Evolutionary conservation across 2,113 vertebrate genomes (phyloP), one percentile per base, ranked within the genome.

Genomic region (Toxotes jaculatrix): DNA sequence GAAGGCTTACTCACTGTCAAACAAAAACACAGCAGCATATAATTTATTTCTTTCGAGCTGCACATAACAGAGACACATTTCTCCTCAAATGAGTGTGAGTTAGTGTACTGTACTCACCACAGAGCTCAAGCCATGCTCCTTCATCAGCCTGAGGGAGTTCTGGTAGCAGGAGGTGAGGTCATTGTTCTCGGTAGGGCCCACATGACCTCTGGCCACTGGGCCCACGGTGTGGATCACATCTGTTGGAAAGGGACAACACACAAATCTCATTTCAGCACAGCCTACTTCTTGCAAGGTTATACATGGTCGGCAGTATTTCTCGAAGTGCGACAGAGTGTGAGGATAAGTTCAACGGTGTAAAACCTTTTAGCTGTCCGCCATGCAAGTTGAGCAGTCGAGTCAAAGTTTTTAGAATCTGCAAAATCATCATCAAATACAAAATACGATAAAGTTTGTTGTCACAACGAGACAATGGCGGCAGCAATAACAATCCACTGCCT

Each of bases 201-300:
- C 94, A 70, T 97, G 95, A 68, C 97, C 97, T 96, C 97, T 97
- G 87, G 98, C 97, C 42, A 98, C 96, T 0, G 98, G 98, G 4
- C 98, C 98, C 87, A 99, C 98, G 3, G 98, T 99, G 65, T 99
- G 98, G 93, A 99, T 98, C 92, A 99, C 98, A 96, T 98, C 98
- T 99, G 93, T 36, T 42, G 51, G 70, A 82, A 72, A 8, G 61
- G 77, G 76, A 85, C 73, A 71, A 75, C 56, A 76, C 73, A 87
- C 51, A 89, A 49, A 89, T 73, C n/a, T 88, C 32, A 64, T 75
- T 82, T 86, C 71, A 83, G 74, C 63, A 42, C 32, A 47, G 63
- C 38, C 32, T 45, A 71, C 72, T 57, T 85, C 43, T 36, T 49
- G 57, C 71, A 80, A 84, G 56, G 88, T 82, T n/a, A n/a, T 74